Conservation (phyloP, 2,888 invertebrate genomes). For the Idaea aversata region DNA sequence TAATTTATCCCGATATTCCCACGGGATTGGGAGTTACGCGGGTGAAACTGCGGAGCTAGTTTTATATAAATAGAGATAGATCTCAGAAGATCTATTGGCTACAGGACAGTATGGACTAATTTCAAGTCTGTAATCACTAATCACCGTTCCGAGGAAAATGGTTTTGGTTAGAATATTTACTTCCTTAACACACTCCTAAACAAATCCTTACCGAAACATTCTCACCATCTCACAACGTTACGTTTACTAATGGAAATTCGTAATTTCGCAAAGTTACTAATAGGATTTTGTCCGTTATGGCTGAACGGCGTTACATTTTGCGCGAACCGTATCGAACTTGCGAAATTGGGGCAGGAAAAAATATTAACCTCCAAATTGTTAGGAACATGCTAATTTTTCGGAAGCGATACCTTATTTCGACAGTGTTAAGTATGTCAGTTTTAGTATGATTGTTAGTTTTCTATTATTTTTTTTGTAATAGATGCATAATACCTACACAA, state of each 20-base stretch:
- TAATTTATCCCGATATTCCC: too few relatives aligned
- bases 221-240: background rate
- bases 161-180: background rate
- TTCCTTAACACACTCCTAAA: background rate
- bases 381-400: constrained; percentile 65
- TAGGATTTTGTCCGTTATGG: constrained; percentile 58
- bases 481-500: too few relatives aligned
- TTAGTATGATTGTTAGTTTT: constrained; percentile 10
- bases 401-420: constrained; percentile 47
- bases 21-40: too few relatives aligned
- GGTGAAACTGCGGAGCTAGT: too few relatives aligned
- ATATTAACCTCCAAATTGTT: constrained; percentile 58
- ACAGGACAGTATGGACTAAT: too few relatives aligned
- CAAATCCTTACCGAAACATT: background rate
- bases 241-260: constrained; percentile 29
- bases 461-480: background rate
- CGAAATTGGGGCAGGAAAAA: constrained; percentile 58
- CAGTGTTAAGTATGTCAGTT: constrained; percentile 25
- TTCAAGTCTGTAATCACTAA: too few relatives aligned
- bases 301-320: constrained; percentile 69
- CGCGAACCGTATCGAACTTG: constrained; percentile 66
- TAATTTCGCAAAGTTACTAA: constrained; percentile 44
- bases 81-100: too few relatives aligned
- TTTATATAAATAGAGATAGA: too few relatives aligned
- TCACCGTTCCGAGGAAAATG: too few relatives aligned